Evolutionary conservation across 2,888 invertebrate genomes (phyloP).

Genomic region (Chromoteleia sp.): DNA sequence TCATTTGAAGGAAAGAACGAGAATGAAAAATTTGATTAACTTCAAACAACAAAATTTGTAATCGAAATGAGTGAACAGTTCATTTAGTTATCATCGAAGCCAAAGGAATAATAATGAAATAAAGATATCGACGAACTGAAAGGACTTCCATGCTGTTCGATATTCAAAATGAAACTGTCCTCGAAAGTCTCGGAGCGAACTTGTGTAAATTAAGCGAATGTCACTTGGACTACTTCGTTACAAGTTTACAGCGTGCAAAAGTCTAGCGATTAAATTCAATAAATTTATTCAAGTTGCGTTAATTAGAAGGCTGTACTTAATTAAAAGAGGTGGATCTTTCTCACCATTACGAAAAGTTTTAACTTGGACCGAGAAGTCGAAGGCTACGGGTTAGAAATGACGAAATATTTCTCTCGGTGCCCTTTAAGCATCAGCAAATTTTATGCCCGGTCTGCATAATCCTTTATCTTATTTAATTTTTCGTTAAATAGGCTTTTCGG

Average conservation of each 20-base stretch:
- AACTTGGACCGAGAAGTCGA: slow-evolving; percentile 60
- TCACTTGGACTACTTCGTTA: slow-evolving; percentile 67
- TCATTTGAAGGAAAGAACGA: too few species aligned
- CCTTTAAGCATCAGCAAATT: slow-evolving; percentile 47
- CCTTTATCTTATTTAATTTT: slow-evolving; percentile 33
- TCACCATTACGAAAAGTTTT: slow-evolving; percentile 59
- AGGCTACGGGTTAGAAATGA: slow-evolving; percentile 54
- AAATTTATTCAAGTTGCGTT: slow-evolving; percentile 67
- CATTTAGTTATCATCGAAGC: slow-evolving; percentile 43
- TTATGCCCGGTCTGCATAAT: slow-evolving; percentile 16
- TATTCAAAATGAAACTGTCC: slow-evolving; percentile 65
- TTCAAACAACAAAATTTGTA: slow-evolving; percentile 15
- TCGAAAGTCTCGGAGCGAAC: slow-evolving; percentile 40
- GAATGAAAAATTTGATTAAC: neutral
- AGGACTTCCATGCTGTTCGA: slow-evolving; percentile 47
- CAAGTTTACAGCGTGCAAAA: slow-evolving; percentile 68
- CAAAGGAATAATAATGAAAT: slow-evolving; percentile 65
- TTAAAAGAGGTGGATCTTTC: slow-evolving; percentile 68
- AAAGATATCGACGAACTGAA: slow-evolving; percentile 36
- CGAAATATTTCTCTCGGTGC: slow-evolving; percentile 46
- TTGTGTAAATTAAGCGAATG: slow-evolving; percentile 68
- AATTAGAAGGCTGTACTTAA: slow-evolving; percentile 67
- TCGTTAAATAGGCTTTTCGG: slow-evolving; percentile 20
- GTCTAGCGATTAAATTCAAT: slow-evolving; percentile 69
- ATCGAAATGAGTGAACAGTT: slow-evolving; percentile 27